These are phyloP conservation scores for Esox niger DNA, from an alignment of 2,113 vertebrate species.

Conservation along the genomic window DNA sequence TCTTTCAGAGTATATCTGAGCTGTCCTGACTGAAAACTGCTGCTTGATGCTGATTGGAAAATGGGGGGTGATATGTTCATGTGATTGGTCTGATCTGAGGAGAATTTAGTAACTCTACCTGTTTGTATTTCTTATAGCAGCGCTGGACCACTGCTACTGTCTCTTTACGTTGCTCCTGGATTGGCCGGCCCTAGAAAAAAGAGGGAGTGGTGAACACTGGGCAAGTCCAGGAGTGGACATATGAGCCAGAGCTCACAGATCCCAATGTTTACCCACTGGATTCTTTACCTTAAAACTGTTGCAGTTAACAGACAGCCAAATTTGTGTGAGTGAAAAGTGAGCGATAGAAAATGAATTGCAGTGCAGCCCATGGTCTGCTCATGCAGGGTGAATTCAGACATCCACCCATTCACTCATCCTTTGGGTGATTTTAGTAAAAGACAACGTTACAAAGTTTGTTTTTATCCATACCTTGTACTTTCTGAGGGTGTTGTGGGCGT, in stretches of 20 bases:
- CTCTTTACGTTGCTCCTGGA: slow-evolving; percentile 93
- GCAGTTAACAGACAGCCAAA: too few relatives aligned
- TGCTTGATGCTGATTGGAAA: background rate
- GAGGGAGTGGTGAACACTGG: slow-evolving; percentile 16
- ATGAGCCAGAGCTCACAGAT: slow-evolving; percentile 25
- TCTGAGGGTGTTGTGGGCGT: slow-evolving; percentile 93
- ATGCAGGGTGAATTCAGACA: too few relatives aligned
- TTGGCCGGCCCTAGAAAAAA: slow-evolving; percentile 79
- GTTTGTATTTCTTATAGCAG: slow-evolving; percentile 96
- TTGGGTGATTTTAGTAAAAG: too few relatives aligned
- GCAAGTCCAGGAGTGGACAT: slow-evolving; percentile 24
- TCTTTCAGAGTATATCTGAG: too few relatives aligned
- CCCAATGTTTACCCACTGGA: too few relatives aligned
- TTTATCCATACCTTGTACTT: slow-evolving; percentile 84
- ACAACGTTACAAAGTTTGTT: too few relatives aligned
- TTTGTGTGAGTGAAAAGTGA: background rate
- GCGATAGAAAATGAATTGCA: slow-evolving; percentile 15
- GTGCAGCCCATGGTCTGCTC: too few relatives aligned
- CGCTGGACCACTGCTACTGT: slow-evolving; percentile 94
- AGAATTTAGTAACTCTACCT: slow-evolving; percentile 73
- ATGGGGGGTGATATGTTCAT: background rate
- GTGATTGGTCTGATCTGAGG: too few relatives aligned
- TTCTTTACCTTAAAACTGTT: too few relatives aligned
- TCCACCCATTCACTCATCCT: too few relatives aligned
- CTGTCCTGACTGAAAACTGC: too few relatives aligned